Evolutionary conservation across 2,113 vertebrate genomes (phyloP), one percentile per base, ranked within the genome.

Genomic region (Myanophis thanlyinensis): DNA sequence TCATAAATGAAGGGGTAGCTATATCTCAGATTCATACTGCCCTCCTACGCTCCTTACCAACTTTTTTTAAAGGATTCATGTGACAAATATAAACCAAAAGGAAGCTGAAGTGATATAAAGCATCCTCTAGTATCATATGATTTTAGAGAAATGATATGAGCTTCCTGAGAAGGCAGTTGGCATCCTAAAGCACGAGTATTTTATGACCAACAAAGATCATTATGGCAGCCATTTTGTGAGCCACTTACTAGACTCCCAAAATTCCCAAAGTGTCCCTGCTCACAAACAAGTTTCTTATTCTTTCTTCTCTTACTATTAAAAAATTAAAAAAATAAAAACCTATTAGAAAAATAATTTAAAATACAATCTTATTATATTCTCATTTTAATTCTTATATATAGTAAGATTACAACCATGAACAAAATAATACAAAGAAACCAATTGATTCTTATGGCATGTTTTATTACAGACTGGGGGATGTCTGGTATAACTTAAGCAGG

Each of bases 401-500:
- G 86, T 62, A 15, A 91, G 88, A 95, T 94, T 94, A 94, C 18
- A 56, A 93, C 91, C 52, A 95, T 56, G 95, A 92, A 56, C 90
- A 90, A 47, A 90, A 87, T 56, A 93, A 92, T 88, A 23, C 93
- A 88, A 96, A 91, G 1, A 85, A 13, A 51, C 90, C 53, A 90
- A 95, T 52, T 96, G 94, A 88, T 91, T 56, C 59, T 5, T 49
- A 22, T 53, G 56, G 95, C 94, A 91, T 90, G 93, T 18, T 30
- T 90, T 85, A 97, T 94, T 95, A 94, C 56, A 95, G 85, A 89
- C 30, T 93, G 95, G 91, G 9, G 92, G 3, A 73, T 92, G 93
- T 94, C 62, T 90, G 67, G 93, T 56, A 20, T 44, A 62, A 40
- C 96, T 87, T 56, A 85, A 86, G 91, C 88, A 93, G 6, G 93